A percentile compares a stretch with the other conserved stretches of the same genome.
Conservation (phyloP, 1,140 invertebrate genomes). For the Hylyphantes graminicola region DNA sequence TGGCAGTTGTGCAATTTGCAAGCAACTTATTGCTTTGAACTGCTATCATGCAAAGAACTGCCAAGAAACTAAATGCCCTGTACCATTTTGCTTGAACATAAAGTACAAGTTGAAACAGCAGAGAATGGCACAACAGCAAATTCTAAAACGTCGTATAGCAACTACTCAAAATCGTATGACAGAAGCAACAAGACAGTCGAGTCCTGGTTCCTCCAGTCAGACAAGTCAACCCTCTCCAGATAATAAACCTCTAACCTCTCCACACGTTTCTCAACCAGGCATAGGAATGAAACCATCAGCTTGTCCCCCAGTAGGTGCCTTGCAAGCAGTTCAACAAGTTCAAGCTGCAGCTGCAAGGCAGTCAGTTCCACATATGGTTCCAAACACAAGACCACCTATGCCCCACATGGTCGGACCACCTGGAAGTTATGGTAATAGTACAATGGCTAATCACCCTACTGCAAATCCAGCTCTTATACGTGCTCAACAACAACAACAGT, state of each 20-base stretch:
- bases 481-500: conserved; percentile 1
- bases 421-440: conserved; percentile 75
- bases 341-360: conserved; percentile 90
- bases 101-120: conserved; percentile 97
- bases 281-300: conserved; percentile 74
- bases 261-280: conserved; percentile 70
- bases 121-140: conserved; percentile 86
- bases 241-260: conserved; percentile 64
- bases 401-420: conserved; percentile 64
- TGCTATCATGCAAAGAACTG: conserved; percentile 99
- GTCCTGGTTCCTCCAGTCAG: conserved; percentile 40
- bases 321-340: conserved; percentile 89
- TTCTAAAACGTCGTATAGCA: conserved; percentile 86
- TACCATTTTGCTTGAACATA: conserved; percentile 98
- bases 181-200: conserved; percentile 44
- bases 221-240: conserved; percentile 62
- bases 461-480: conserved; percentile 30
- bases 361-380: conserved; percentile 77
- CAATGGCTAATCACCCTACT: conserved; percentile 63
- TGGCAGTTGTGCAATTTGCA: conserved; percentile 97
- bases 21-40: conserved; percentile 97
- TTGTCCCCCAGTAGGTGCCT: conserved; percentile 82
- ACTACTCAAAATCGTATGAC: conserved; percentile 69
- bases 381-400: conserved; percentile 36
- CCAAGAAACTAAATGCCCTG: conserved; percentile 92